A percentile compares a stretch with the other conserved stretches of the same genome.
Conservation (phyloP, 35 echinoderm and acorn worm species). For the Ophiothrix spiculata region DNA sequence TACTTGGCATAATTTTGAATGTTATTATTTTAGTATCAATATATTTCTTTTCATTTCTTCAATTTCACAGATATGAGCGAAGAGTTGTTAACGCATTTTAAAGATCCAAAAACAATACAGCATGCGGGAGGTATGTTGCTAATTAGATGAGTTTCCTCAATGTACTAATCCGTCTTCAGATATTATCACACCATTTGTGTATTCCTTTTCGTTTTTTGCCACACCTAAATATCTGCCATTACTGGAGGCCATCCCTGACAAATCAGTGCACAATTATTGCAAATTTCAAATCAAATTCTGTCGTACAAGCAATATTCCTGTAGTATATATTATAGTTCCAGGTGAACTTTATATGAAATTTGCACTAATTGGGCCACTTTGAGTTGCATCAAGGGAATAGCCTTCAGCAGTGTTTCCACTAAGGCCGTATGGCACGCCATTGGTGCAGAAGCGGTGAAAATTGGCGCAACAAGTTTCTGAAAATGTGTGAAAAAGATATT, state of each 20-base stretch:
- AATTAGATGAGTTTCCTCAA: not conserved
- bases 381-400: too few relatives aligned
- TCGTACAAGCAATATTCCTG: not conserved
- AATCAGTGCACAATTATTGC: not conserved
- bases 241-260: not conserved
- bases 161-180: not conserved
- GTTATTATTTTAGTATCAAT: not conserved
- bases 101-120: slow-evolving; percentile 51
- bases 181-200: not conserved
- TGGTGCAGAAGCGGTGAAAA: too few relatives aligned
- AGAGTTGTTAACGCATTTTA: slow-evolving; percentile 63
- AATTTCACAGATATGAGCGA: slow-evolving; percentile 82
- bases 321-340: too few relatives aligned
- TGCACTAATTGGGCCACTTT: too few relatives aligned
- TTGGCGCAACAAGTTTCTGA: too few relatives aligned
- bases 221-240: not conserved
- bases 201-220: not conserved
- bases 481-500: too few relatives aligned
- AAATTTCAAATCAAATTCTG: not conserved
- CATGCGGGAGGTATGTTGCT: slow-evolving; percentile 74
- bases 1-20: too few relatives aligned
- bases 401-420: too few relatives aligned
- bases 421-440: too few relatives aligned
- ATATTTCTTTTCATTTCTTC: not conserved
- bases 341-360: too few relatives aligned